Percentiles rank a stretch among this genome's conserved stretches.
Conservation (phyloP, 2,888 invertebrate genomes). For the Spisula solida region DNA sequence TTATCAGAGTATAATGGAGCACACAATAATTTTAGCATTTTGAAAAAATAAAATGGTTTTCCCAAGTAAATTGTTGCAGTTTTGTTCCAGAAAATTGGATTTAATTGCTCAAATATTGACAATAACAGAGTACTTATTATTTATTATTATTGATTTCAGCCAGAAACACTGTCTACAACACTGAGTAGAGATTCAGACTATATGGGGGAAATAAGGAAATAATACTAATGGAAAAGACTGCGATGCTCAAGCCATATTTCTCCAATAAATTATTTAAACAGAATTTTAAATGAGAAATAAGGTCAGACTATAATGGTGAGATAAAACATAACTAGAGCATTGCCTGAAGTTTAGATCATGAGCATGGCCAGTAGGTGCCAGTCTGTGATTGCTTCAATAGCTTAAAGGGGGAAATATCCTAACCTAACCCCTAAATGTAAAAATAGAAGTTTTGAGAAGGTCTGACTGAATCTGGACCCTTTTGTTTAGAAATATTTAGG, state of each 20-base stretch:
- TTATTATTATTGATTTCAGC: neutral
- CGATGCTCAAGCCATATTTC: neutral
- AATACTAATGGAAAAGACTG: neutral
- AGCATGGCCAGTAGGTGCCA: too few relatives aligned
- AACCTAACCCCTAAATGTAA: too few relatives aligned
- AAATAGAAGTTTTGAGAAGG: too few relatives aligned
- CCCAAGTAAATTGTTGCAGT: neutral
- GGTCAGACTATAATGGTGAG: neutral
- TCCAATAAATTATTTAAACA: neutral
- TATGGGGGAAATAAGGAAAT: neutral
- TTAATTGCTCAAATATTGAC: constrained; percentile 1
- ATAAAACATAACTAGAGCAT: too few relatives aligned
- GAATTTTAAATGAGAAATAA: neutral
- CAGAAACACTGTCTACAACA: neutral
- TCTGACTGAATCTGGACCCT: too few relatives aligned
- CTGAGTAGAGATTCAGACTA: neutral
- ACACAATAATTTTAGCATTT: neutral
- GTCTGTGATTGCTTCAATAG: too few relatives aligned
- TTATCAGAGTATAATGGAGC: neutral
- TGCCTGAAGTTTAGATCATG: too few relatives aligned
- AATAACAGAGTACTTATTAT: neutral
- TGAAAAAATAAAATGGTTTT: neutral
- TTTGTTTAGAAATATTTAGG: too few relatives aligned
- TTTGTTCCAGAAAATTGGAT: neutral
- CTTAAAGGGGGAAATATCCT: too few relatives aligned